Conservation (phyloP, 2,888 invertebrate genomes). For the Nudaria mundana region DNA sequence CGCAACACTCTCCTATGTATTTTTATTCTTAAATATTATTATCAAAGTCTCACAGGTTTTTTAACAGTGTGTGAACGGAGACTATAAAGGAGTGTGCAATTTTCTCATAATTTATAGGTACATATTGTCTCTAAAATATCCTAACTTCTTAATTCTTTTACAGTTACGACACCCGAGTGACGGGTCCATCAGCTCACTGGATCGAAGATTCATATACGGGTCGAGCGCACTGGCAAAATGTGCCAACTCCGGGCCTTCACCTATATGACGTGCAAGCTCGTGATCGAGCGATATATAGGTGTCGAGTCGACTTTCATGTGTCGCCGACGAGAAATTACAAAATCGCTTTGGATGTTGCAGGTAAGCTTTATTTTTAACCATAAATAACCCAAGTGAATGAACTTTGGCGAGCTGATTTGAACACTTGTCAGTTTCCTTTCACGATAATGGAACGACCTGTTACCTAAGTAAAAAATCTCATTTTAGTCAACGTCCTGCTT, state of each 20-base stretch:
- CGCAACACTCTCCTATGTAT: no score
- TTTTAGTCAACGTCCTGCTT: no score
- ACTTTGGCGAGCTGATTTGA: no score
- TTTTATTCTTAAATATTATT: background rate
- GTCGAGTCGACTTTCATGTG: conserved; percentile 75
- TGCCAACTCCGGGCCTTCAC: conserved; percentile 56
- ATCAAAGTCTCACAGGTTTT: background rate
- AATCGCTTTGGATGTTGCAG: conserved; percentile 87
- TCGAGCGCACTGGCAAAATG: conserved; percentile 83
- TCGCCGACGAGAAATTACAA: conserved; percentile 89
- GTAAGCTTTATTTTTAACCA: conserved; percentile 63
- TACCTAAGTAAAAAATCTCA: no score
- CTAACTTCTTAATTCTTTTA: conserved; percentile 18
- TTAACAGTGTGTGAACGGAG: no score
- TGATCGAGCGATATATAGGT: conserved; percentile 65
- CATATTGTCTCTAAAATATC: no score
- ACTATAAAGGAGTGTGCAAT: no score
- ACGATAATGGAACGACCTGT: no score
- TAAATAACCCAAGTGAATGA: no score
- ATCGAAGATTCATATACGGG: conserved; percentile 81
- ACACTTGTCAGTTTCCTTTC: no score
- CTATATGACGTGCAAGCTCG: conserved; percentile 53
- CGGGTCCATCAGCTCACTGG: conserved; percentile 64
- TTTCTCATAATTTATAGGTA: no score
- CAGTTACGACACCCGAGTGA: conserved; percentile 68